phyloP scores from a whole-genome alignment of 2,113 vertebrate genomes.

The Xiphias gladius region DNA sequence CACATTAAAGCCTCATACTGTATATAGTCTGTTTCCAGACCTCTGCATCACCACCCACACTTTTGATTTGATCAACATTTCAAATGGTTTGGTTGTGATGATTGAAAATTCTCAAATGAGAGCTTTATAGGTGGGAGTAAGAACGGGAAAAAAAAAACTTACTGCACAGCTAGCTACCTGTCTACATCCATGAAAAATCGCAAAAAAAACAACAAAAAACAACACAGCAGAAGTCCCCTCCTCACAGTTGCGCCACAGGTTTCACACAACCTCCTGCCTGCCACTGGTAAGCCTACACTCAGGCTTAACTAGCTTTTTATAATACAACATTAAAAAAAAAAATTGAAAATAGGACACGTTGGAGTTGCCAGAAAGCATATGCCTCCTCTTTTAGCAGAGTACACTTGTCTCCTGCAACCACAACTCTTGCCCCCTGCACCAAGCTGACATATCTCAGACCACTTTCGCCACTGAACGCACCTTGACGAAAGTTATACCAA shows the following conservation, averaged over 20 bases:
- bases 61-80: not conserved
- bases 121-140: not conserved
- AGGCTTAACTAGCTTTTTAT: not conserved
- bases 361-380: not conserved
- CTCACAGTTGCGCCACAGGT: not conserved
- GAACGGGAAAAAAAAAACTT: not conserved
- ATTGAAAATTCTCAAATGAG: not conserved
- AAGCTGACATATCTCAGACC: not conserved
- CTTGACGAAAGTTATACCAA: not conserved
- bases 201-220: not conserved
- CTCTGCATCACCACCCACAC: not conserved
- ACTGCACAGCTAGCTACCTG: not conserved
- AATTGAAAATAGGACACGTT: not conserved
- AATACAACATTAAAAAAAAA: not conserved
- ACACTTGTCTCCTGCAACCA: too few relatives aligned
- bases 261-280: not conserved
- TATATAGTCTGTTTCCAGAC: not conserved
- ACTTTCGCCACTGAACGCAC: not conserved
- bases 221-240: not conserved
- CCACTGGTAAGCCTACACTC: not conserved
- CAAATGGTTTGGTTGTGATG: not conserved
- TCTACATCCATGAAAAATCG: not conserved
- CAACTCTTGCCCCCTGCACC: too few relatives aligned
- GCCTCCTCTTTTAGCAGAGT: not conserved
- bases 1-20: not conserved